Evolutionary conservation across 2,888 invertebrate species (phyloP).

Genomic region (Muschampia staudingeri): DNA sequence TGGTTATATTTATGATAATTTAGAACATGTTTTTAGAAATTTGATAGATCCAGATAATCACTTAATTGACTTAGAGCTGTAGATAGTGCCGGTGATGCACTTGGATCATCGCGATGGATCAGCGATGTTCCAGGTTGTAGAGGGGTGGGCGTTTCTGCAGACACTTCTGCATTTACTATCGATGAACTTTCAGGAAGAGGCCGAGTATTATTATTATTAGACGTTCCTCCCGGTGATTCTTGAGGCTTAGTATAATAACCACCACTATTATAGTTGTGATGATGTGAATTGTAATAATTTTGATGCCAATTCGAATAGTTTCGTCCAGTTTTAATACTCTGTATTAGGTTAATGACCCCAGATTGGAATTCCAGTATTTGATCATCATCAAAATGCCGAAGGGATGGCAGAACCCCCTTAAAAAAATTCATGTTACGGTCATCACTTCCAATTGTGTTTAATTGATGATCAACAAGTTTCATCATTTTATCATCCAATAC

Average conservation of each 20-base stretch:
- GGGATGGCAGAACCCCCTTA: constrained; percentile 29
- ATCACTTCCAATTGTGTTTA: constrained; percentile 32
- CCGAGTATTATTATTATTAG: constrained; percentile 22
- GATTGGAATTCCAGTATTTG: constrained; percentile 27
- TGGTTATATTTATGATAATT: constrained; percentile 14
- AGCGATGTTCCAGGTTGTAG: constrained; percentile 14
- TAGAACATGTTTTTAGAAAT: constrained; percentile 14
- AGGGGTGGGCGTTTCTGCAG: constrained; percentile 14
- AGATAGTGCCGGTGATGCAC: constrained; percentile 14
- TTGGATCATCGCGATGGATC: constrained; percentile 14
- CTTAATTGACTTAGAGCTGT: constrained; percentile 12
- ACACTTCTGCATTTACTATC: constrained; percentile 14
- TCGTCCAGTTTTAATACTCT: constrained; percentile 32
- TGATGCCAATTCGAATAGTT: constrained; percentile 31
- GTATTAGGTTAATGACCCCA: constrained; percentile 29
- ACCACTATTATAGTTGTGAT: constrained; percentile 28
- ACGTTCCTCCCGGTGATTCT: constrained; percentile 33
- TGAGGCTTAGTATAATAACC: constrained; percentile 33
- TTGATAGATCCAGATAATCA: constrained; percentile 12
- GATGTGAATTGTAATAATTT: constrained; percentile 29
- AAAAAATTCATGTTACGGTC: constrained; percentile 31
- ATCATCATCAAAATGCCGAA: constrained; percentile 30
- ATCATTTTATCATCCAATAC: constrained; percentile 30
- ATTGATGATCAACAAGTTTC: constrained; percentile 32
- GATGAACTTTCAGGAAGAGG: constrained; percentile 12